Evolutionary conservation across 1,140 invertebrate genomes (phyloP).

Genomic region (Branchinecta lynchi): DNA sequence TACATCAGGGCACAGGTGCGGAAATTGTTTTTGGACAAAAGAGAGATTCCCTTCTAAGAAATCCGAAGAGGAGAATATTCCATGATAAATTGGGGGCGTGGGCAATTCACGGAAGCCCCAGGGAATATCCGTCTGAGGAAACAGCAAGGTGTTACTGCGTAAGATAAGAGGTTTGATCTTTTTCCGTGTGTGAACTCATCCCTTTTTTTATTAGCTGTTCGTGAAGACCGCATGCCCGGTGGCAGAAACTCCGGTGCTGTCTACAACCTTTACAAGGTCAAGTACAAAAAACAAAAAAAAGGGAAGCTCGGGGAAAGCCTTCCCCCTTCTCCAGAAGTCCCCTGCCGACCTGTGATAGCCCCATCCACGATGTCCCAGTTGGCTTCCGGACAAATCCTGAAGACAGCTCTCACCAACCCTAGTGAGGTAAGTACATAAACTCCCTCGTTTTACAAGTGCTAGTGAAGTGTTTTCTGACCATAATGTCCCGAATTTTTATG

Average conservation of each 20-base stretch:
- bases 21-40: too few species aligned
- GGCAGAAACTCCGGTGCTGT: slow-evolving; percentile 95
- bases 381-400: slow-evolving; percentile 77
- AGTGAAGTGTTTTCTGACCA: too few species aligned
- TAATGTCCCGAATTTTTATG: too few species aligned
- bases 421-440: slow-evolving; percentile 49
- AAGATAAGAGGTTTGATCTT: neutral
- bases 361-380: slow-evolving; percentile 41
- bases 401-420: slow-evolving; percentile 81
- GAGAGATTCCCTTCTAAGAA: too few species aligned
- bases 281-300: slow-evolving; percentile 45
- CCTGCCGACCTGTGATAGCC: slow-evolving; percentile 33
- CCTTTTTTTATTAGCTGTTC: slow-evolving; percentile 53
- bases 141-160: slow-evolving; percentile 5
- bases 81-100: too few species aligned
- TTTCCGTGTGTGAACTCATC: neutral
- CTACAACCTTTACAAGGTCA: slow-evolving; percentile 93
- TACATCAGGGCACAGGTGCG: too few species aligned
- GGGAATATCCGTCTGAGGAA: neutral
- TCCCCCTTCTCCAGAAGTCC: slow-evolving; percentile 28
- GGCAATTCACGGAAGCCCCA: neutral
- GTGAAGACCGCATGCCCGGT: slow-evolving; percentile 96
- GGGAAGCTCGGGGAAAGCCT: slow-evolving; percentile 20
- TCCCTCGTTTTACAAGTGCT: too few species aligned
- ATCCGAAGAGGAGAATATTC: too few species aligned